These are phyloP conservation scores for Thunnus maccoyii DNA, from an alignment of 2,113 vertebrate genomes.

Conservation along the genomic window DNA sequence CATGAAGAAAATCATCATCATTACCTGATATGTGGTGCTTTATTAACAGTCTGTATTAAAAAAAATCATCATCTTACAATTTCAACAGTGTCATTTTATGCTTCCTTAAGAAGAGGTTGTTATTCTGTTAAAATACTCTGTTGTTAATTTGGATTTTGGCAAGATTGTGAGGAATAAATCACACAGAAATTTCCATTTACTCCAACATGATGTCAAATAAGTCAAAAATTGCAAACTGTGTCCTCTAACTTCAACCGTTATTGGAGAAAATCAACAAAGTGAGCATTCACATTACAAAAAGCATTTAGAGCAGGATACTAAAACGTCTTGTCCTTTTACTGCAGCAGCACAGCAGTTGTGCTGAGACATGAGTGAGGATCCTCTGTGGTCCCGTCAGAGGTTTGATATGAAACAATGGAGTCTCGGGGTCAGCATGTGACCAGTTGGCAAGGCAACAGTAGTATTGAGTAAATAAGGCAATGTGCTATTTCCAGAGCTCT, in stretches of 20 bases:
- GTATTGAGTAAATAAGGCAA: slow-evolving; percentile 61
- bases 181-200: too few species aligned
- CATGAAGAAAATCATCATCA: not conserved
- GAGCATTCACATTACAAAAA: not conserved
- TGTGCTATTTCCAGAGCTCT: slow-evolving; percentile 68
- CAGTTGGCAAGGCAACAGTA: slow-evolving; percentile 50
- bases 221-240: too few species aligned
- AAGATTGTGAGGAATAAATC: not conserved
- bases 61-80: not conserved
- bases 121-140: not conserved
- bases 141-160: not conserved
- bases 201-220: too few species aligned
- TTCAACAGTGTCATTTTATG: too few species aligned
- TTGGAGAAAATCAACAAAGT: not conserved
- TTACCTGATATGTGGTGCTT: not conserved
- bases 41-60: too few species aligned
- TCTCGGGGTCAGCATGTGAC: slow-evolving; percentile 68
- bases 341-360: not conserved
- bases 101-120: too few species aligned
- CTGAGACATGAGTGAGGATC: not conserved
- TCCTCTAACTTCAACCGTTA: not conserved
- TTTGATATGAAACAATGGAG: slow-evolving; percentile 50
- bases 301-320: not conserved
- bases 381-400: slow-evolving; percentile 6
- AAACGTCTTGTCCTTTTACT: not conserved